Base-by-base conservation (phyloP, 2,888 invertebrate genomes). In the Ashinkailepas kermadecensis region DNA sequence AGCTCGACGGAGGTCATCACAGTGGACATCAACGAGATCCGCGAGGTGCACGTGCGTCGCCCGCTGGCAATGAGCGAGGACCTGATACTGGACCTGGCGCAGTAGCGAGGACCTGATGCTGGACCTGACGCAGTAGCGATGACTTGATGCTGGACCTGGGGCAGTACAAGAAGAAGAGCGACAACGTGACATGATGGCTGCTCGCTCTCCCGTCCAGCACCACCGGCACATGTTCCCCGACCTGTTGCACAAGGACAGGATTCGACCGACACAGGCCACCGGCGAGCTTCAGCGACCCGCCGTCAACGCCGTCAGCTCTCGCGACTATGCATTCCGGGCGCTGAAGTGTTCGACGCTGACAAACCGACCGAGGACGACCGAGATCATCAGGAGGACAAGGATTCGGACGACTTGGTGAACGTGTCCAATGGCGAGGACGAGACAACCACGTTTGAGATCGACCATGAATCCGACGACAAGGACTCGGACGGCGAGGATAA, bases 141-240 rank as follows among this genome's bases (percentile, higher is more conserved):
- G n/a, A n/a, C n/a, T n/a, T n/a, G n/a, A n/a, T n/a, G n/a, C n/a
- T n/a, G n/a, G n/a, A n/a, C n/a, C n/a, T n/a, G 85, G 93, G 94
- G 0, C 92, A 94, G 88, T 99, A 97, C 86, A 97, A 96, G 87
- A 91, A 90, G 64, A 95, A 96, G 86, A 93, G 93, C 86, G 95
- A 97, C 86, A 93, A 95, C 95, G 97, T 85, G 99, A 99, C 0
- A 95, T 96, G 93, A 97, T 98, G 97, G 97, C 97, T 65, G 93
- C 97, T 0, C 85, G 94, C 84, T 94, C 95, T 6, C 89, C 98
- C 56, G 94, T 97, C 84, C 92, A 93, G 83, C 88, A 97, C 8
- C 96, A 92, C 87, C 89, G 94, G 84, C 88, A 88, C 82, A 89
- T 92, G 85, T 91, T 94, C 88, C 97, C 98, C 0, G 92, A 92